These are phyloP conservation scores for Gadopsis marmoratus DNA, from an alignment of 2,797 vertebrate species.

Conservation along the genomic window DNA sequence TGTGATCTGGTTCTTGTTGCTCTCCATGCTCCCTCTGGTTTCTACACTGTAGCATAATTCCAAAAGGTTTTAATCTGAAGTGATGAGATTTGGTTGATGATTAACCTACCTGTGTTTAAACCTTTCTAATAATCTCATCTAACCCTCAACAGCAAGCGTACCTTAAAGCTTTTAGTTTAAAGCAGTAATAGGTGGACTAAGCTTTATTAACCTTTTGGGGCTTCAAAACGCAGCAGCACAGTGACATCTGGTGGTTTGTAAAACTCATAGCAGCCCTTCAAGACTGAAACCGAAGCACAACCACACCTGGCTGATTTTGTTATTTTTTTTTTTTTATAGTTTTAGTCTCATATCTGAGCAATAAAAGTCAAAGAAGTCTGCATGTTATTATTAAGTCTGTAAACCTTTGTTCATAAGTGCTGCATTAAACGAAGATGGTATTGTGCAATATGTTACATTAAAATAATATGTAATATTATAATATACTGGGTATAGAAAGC, in stretches of 20 bases:
- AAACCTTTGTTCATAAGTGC: background rate
- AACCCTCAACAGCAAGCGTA: background rate
- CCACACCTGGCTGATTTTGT: background rate
- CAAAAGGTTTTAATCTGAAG: background rate
- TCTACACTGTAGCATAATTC: background rate
- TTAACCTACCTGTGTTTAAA: background rate
- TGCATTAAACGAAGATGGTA: background rate
- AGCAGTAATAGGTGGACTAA: background rate
- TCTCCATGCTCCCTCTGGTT: background rate
- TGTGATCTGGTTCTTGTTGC: background rate
- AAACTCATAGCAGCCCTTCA: background rate
- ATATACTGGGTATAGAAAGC: too few relatives aligned
- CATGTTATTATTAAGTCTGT: background rate
- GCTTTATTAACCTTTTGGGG: background rate
- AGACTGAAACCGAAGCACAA: background rate
- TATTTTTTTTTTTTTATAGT: too few relatives aligned
- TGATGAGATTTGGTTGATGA: background rate
- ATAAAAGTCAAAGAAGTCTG: background rate
- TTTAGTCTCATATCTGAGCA: background rate
- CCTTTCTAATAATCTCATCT: background rate
- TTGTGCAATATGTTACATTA: background rate
- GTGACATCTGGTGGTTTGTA: slow-evolving; percentile 10
- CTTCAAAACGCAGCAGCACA: background rate
- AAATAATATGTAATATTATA: too few relatives aligned
- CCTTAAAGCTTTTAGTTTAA: background rate